phyloP scores from a whole-genome alignment of 2,888 invertebrate genomes.

The Agapostemon virescens region DNA sequence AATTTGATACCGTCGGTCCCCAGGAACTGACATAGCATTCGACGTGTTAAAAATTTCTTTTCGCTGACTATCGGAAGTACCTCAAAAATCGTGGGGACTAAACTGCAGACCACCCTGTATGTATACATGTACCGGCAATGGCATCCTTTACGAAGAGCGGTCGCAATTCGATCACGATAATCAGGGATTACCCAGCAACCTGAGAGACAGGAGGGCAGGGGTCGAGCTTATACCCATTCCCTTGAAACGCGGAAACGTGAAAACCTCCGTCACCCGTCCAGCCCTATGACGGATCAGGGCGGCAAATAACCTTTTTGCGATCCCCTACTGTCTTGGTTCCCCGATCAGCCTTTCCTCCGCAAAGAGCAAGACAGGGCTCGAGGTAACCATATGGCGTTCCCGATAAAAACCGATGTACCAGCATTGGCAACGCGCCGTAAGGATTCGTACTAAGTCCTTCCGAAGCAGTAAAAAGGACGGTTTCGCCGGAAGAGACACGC shows the following conservation, averaged over 20 bases:
- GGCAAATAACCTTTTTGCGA: constrained; percentile 70
- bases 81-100: not conserved
- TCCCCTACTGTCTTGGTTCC: constrained; percentile 51
- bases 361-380: constrained; percentile 33
- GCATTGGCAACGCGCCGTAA: constrained; percentile 19
- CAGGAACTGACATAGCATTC: too few relatives aligned
- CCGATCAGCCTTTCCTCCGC: constrained; percentile 28
- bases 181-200: constrained; percentile 73
- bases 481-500: not conserved
- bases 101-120: not conserved
- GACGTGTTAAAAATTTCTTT: too few relatives aligned
- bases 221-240: constrained; percentile 55
- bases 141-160: constrained; percentile 54
- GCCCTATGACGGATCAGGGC: constrained; percentile 70
- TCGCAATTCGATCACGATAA: constrained; percentile 77
- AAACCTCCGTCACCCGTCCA: constrained; percentile 66
- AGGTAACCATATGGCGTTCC: constrained; percentile 55
- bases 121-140: not conserved
- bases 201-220: constrained; percentile 38
- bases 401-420: constrained; percentile 60
- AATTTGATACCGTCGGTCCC: too few relatives aligned
- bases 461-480: constrained; percentile 31
- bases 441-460: constrained; percentile 42
- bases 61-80: not conserved
- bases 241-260: constrained; percentile 66